Evolutionary conservation across 2,888 invertebrate genomes (phyloP), one percentile per base, ranked within the genome.

Genomic region (Spodoptera littoralis): DNA sequence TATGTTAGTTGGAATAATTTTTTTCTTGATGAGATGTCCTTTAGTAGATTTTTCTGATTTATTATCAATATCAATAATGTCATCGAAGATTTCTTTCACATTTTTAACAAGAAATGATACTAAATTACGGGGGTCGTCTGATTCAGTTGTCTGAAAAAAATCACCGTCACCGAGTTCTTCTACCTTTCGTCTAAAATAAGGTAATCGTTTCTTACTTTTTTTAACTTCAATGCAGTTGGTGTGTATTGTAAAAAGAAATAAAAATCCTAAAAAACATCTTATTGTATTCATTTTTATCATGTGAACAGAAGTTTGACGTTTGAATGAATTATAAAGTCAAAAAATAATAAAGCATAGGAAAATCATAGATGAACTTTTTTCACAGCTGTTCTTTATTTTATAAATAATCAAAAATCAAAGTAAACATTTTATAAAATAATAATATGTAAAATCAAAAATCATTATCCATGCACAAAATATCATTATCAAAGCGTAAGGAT

Each of bases 61-160:
- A 30, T 30, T 30, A 36, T 36, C 36, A 46, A 72, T 67, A 5
- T 87, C 83, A 22, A 76, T 64, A 11, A 76, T 41, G 57, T 85
- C 84, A 51, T 79, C 70, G 69, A 90, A 92, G 68, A 92, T 84
- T 82, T 89, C 83, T 82, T 86, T 88, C 3, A 85, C 82, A 74
- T 92, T 91, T 65, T 90, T 74, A 46, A 91, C 84, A 57, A 92
- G 76, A 76, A 90, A 83, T 27, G 88, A 84, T 53, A 89, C 87
- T 60, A 90, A 80, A 77, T 88, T 82, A 71, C 73, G 74, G 36
- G 73, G 47, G 56, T 87, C 84, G 18, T 86, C 81, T 41, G 65
- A 66, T 52, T 70, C 56, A 54, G 71, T 76, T 43, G 63, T 66
- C 47, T 53, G 45, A 54, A 72, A 67, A 46, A 77, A 57, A 44